Conservation (phyloP, 2,888 invertebrate species). For the Microdon myrmicae region DNA sequence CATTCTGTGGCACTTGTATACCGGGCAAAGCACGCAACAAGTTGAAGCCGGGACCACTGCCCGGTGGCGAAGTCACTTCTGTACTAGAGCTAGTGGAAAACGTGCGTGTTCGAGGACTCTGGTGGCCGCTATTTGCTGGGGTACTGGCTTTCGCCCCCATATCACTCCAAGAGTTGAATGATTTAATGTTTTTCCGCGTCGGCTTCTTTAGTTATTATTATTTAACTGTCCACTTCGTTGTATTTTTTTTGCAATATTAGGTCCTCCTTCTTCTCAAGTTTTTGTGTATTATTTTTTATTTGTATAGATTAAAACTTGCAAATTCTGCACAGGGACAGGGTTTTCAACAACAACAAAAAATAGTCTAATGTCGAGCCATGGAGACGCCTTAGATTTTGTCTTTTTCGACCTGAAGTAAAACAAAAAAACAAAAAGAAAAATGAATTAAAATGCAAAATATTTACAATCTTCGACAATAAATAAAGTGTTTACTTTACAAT, state of each 20-base stretch:
- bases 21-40: conserved; percentile 78
- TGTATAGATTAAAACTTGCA: neutral
- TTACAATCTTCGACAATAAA: too few species aligned
- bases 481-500: too few species aligned
- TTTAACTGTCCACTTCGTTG: too few species aligned
- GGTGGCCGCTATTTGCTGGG: conserved; percentile 73
- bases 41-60: conserved; percentile 72
- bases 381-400: too few species aligned
- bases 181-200: neutral
- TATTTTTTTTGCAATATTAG: too few species aligned
- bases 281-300: conserved; percentile 2
- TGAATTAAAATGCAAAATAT: too few species aligned
- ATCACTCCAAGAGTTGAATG: conserved; percentile 9
- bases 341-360: too few species aligned
- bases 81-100: conserved; percentile 80
- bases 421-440: too few species aligned
- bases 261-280: too few species aligned
- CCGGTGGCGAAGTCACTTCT: conserved; percentile 70
- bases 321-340: neutral
- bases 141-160: conserved; percentile 91
- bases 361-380: too few species aligned
- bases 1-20: conserved; percentile 74
- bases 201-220: too few species aligned
- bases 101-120: conserved; percentile 79
- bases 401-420: too few species aligned